Conservation (phyloP, 1,140 invertebrate species). For the Nephotettix cincticeps region DNA sequence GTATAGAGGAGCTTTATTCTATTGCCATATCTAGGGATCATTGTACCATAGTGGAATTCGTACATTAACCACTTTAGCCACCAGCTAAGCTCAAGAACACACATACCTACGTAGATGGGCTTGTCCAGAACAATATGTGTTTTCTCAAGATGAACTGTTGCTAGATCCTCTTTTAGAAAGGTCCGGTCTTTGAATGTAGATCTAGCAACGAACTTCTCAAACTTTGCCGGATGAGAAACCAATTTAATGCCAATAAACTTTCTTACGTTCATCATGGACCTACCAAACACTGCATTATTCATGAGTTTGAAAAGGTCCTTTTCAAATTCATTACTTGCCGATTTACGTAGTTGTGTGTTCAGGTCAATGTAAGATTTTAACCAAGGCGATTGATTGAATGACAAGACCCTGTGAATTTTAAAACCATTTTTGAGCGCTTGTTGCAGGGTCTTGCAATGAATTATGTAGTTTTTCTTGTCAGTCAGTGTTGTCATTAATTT, state of each 20-base stretch:
- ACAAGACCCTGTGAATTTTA: slow-evolving; percentile 43
- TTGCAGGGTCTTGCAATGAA: slow-evolving; percentile 36
- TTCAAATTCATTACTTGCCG: slow-evolving; percentile 42
- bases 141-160: slow-evolving; percentile 2
- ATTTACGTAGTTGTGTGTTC: slow-evolving; percentile 39
- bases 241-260: slow-evolving; percentile 42
- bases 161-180: slow-evolving; percentile 28
- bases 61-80: slow-evolving; percentile 15
- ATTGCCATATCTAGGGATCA: too few species aligned
- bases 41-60: too few species aligned
- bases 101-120: slow-evolving; percentile 8
- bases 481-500: slow-evolving; percentile 26
- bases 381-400: slow-evolving; percentile 44
- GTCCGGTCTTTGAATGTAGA: slow-evolving; percentile 13
- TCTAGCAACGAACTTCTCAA: slow-evolving; percentile 12
- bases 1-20: too few species aligned
- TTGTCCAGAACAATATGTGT: slow-evolving; percentile 7
- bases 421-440: slow-evolving; percentile 36
- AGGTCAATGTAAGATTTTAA: slow-evolving; percentile 43
- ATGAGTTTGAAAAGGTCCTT: slow-evolving; percentile 45
- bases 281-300: slow-evolving; percentile 45
- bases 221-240: slow-evolving; percentile 22
- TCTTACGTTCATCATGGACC: slow-evolving; percentile 43
- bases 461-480: slow-evolving; percentile 38
- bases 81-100: slow-evolving; percentile 21